Conservation (phyloP, 2,888 invertebrate species). For the Dynastes hyllus region DNA sequence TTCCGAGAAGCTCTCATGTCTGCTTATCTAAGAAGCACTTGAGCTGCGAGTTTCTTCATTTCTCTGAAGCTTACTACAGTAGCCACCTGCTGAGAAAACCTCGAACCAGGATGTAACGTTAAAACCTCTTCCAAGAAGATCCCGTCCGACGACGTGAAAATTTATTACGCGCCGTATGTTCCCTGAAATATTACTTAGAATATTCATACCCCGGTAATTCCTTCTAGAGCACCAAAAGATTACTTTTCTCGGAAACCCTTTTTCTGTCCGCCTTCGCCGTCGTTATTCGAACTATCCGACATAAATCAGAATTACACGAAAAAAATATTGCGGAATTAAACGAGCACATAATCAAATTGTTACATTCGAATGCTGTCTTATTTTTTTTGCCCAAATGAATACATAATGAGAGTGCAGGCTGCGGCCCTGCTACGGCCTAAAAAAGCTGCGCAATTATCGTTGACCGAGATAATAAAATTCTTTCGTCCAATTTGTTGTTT, state of each 20-base stretch:
- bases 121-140: constrained; percentile 18
- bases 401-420: too few relatives aligned
- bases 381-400: too few relatives aligned
- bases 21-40: constrained; percentile 30
- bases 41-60: not conserved
- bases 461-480: too few relatives aligned
- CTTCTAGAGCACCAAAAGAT: not conserved
- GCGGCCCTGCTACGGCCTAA: too few relatives aligned
- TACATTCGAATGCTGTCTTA: not conserved
- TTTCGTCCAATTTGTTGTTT: too few relatives aligned
- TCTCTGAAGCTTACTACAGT: not conserved
- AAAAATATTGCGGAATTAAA: not conserved
- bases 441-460: too few relatives aligned
- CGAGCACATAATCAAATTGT: not conserved
- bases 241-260: constrained; percentile 1
- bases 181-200: constrained; percentile 14
- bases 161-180: constrained; percentile 28
- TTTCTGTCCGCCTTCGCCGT: not conserved
- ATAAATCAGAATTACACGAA: constrained; percentile 1
- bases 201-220: constrained; percentile 24
- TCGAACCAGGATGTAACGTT: constrained; percentile 9
- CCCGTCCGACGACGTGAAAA: constrained; percentile 12
- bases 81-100: not conserved
- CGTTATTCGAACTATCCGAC: not conserved
- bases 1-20: not conserved